Conservation (phyloP, 2,888 invertebrate genomes). For the Macrophya annulata region DNA sequence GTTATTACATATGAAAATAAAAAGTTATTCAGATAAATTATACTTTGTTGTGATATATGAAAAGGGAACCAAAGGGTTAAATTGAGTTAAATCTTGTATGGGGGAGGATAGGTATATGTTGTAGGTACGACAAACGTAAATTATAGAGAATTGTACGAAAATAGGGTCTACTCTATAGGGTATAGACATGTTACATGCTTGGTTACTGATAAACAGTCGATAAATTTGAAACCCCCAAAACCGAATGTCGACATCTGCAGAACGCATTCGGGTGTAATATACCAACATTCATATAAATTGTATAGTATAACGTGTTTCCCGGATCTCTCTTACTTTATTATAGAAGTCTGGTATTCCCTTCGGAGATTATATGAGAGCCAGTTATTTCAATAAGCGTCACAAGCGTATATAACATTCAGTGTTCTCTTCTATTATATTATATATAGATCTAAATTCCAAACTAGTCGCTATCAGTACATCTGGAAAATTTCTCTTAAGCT, state of each 20-base stretch:
- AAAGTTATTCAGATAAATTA: not conserved
- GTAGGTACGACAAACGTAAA: not conserved
- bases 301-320: not conserved
- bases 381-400: not conserved
- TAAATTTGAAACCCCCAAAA: conserved; percentile 15
- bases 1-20: not conserved
- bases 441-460: too few relatives aligned
- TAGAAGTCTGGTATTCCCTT: not conserved
- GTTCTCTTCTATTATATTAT: too few relatives aligned
- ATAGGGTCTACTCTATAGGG: not conserved
- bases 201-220: not conserved
- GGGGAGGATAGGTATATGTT: too few relatives aligned
- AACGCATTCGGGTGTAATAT: not conserved
- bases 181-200: not conserved
- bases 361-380: not conserved
- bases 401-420: too few relatives aligned
- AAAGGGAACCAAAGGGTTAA: not conserved
- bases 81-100: conserved; percentile 2
- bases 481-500: too few relatives aligned
- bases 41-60: not conserved
- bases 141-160: not conserved
- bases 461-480: too few relatives aligned
- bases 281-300: not conserved
- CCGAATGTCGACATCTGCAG: conserved; percentile 13
- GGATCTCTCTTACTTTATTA: not conserved